A percentile compares a stretch with the other conserved stretches of the same genome.
Conservation (phyloP, 2,113 vertebrate species). For the Cyprinus carpio region DNA sequence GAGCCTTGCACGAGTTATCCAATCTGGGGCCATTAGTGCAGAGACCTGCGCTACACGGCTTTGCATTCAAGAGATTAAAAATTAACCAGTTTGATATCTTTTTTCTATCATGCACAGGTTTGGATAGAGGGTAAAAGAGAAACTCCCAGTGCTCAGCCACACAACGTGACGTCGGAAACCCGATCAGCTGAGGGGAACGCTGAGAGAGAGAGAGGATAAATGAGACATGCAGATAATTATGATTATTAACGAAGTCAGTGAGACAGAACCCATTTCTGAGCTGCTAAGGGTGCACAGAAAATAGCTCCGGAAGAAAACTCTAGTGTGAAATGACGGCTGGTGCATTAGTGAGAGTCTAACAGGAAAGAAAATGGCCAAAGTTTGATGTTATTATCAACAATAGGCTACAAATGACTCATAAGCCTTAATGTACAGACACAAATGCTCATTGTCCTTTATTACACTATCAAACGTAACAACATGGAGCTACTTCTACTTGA, state of each 20-base stretch:
- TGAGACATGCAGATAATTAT: conserved; percentile 40
- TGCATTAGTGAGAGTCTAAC: conserved; percentile 24
- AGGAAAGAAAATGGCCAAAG: neutral
- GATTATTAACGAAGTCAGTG: conserved; percentile 41
- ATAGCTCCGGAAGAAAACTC: neutral
- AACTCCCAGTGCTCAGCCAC: conserved; percentile 32
- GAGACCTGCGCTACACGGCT: conserved; percentile 48
- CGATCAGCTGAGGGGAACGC: conserved; percentile 51
- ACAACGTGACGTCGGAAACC: conserved; percentile 53
- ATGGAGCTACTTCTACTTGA: neutral
- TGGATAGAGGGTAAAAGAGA: conserved; percentile 40
- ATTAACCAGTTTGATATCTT: conserved; percentile 67
- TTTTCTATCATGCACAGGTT: conserved; percentile 47
- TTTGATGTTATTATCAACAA: neutral
- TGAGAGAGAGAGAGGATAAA: conserved; percentile 37
- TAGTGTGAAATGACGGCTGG: conserved; percentile 8
- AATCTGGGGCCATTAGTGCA: conserved; percentile 63
- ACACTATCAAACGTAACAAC: neutral
- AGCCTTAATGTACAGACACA: neutral
- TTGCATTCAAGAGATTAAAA: conserved; percentile 69
- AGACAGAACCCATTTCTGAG: conserved; percentile 2
- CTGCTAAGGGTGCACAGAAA: conserved; percentile 11
- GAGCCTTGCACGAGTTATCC: conserved; percentile 62
- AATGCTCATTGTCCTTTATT: neutral
- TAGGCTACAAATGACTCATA: neutral